Conservation (phyloP, 2,888 invertebrate species). For the Cryptocheilus praepositus region DNA sequence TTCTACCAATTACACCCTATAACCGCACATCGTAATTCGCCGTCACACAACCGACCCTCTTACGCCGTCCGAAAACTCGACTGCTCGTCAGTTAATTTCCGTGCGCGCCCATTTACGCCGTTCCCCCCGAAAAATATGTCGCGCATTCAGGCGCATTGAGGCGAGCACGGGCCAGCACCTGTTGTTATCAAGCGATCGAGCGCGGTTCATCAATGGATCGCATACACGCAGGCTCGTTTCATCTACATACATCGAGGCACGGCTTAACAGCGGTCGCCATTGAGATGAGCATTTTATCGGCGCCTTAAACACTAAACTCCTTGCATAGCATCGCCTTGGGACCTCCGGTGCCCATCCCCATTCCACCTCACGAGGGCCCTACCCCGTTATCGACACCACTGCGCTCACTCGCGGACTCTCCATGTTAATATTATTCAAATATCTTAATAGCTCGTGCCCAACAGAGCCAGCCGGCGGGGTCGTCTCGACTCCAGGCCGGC, state of each 20-base stretch:
- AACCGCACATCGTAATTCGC: too few relatives aligned
- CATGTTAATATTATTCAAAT: constrained; percentile 61
- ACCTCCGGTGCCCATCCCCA: constrained; percentile 20
- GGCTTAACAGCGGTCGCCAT: constrained; percentile 30
- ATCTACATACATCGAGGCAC: constrained; percentile 4
- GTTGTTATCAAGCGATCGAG: background rate
- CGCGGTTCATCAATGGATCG: background rate
- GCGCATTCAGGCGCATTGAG: background rate
- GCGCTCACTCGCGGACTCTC: constrained; percentile 25
- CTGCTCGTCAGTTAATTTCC: too few relatives aligned
- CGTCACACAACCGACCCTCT: too few relatives aligned
- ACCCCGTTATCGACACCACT: constrained; percentile 46
- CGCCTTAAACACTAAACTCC: constrained; percentile 47
- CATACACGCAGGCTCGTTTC: too few relatives aligned
- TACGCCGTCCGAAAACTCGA: too few relatives aligned
- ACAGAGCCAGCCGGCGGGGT: constrained; percentile 17
- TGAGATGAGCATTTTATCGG: constrained; percentile 43
- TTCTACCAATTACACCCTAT: too few relatives aligned
- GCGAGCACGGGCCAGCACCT: background rate
- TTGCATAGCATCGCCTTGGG: constrained; percentile 36
- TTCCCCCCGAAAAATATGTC: background rate
- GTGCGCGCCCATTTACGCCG: too few relatives aligned
- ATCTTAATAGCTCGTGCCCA: constrained; percentile 59
- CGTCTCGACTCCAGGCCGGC: constrained; percentile 10
- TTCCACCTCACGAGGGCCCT: constrained; percentile 16